Percentiles rank a stretch among this genome's conserved stretches.
These are phyloP conservation scores for Acanthornis magna DNA, from an alignment of 2,797 vertebrate genomes.

Conservation along the genomic window DNA sequence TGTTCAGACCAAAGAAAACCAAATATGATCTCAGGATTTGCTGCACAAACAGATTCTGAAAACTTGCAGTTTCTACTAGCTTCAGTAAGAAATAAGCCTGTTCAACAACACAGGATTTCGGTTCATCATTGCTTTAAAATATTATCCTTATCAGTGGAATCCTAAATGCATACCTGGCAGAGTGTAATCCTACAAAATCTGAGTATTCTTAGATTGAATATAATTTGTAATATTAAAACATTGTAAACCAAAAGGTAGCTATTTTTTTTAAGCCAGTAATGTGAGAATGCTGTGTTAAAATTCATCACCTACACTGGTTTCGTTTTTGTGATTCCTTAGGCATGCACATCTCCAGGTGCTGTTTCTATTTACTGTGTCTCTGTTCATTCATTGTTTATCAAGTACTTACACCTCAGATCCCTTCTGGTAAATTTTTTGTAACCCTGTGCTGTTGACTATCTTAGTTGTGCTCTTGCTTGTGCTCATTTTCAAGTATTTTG, in stretches of 20 bases:
- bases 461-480: neutral
- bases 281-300: constrained; percentile 2
- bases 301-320: neutral
- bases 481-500: neutral
- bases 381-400: constrained; percentile 34
- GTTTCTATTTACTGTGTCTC: constrained; percentile 22
- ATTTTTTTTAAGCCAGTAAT: neutral
- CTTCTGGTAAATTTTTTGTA: neutral
- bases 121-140: neutral
- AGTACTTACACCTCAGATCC: neutral
- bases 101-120: neutral
- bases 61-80: neutral
- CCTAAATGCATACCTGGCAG: neutral
- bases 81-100: neutral
- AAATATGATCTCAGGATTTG: neutral
- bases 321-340: neutral
- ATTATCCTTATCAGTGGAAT: neutral
- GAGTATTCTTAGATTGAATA: neutral
- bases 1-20: neutral
- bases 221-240: neutral
- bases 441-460: neutral
- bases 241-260: neutral
- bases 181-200: neutral
- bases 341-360: neutral
- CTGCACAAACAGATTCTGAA: neutral